Percentiles rank a stretch among this genome's conserved stretches.
These are phyloP conservation scores for Cephus cinctus DNA, from an alignment of 1,140 invertebrate species.

Conservation along the genomic window DNA sequence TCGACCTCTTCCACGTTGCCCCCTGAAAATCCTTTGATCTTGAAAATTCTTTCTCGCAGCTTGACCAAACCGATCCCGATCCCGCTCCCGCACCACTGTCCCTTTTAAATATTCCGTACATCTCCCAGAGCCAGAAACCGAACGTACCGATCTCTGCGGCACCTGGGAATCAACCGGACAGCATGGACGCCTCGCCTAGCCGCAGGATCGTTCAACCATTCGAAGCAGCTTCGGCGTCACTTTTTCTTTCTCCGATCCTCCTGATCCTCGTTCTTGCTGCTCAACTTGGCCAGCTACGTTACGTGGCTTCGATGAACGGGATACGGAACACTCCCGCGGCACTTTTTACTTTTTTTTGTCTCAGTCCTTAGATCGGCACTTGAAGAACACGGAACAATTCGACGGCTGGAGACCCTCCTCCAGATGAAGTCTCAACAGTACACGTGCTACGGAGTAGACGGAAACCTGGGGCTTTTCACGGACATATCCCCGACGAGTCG, in stretches of 20 bases:
- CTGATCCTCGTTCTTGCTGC: constrained; percentile 12
- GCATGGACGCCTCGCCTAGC: too few species aligned
- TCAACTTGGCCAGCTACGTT: not conserved
- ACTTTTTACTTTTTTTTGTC: too few species aligned
- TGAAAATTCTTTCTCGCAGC: not conserved
- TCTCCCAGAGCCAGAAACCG: constrained; percentile 21
- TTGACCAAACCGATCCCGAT: constrained; percentile 7
- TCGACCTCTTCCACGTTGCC: too few species aligned
- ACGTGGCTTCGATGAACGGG: not conserved
- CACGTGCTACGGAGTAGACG: constrained; percentile 23
- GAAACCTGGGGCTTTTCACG: constrained; percentile 22
- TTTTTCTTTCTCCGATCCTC: constrained; percentile 7
- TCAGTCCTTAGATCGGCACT: too few species aligned
- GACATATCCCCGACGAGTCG: constrained; percentile 34
- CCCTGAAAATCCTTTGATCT: not conserved
- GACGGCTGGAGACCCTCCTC: too few species aligned
- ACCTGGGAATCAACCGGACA: too few species aligned
- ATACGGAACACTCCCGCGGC: too few species aligned
- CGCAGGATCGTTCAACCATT: too few species aligned
- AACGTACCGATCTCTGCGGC: too few species aligned
- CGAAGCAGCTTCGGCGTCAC: not conserved
- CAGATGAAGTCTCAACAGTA: constrained; percentile 15
- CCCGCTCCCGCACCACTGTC: constrained; percentile 24
- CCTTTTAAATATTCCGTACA: constrained; percentile 21
- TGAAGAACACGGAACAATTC: too few species aligned